phyloP scores from a whole-genome alignment of 2,797 vertebrate species.

The Phrynocephalus guinanensis region DNA sequence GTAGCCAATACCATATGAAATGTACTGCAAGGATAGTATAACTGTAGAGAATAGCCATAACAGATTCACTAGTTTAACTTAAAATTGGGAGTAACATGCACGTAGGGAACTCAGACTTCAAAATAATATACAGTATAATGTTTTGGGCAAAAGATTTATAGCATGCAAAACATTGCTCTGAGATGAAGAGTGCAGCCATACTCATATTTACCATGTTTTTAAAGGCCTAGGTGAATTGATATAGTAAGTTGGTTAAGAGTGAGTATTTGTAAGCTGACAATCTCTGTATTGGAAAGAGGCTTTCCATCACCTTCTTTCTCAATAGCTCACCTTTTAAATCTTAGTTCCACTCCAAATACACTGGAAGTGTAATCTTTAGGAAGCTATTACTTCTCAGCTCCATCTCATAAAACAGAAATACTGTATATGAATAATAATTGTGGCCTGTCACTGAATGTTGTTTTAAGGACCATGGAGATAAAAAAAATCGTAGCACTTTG shows the following conservation, averaged over 20 bases:
- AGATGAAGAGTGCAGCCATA: not conserved
- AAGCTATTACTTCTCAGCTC: not conserved
- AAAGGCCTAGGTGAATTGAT: not conserved
- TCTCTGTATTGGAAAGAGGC: not conserved
- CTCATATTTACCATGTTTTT: not conserved
- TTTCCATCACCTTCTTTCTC: not conserved
- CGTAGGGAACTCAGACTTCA: not conserved
- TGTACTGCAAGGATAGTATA: not conserved
- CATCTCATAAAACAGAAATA: too few relatives aligned
- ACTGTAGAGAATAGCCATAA: not conserved
- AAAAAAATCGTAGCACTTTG: not conserved
- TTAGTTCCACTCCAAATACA: not conserved
- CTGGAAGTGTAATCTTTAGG: not conserved
- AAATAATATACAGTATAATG: not conserved
- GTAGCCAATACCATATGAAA: not conserved
- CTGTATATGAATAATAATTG: not conserved
- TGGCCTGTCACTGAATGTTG: not conserved
- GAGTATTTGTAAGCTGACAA: not conserved
- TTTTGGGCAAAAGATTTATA: too few relatives aligned
- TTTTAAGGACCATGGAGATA: not conserved
- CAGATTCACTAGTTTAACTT: not conserved
- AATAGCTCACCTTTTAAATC: not conserved
- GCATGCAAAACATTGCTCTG: not conserved
- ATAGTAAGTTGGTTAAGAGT: not conserved
- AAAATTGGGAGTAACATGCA: not conserved